Percentiles rank a stretch among this genome's conserved stretches.
Conservation (phyloP, 2,797 vertebrate genomes). For the Nyctalus aviator region DNA sequence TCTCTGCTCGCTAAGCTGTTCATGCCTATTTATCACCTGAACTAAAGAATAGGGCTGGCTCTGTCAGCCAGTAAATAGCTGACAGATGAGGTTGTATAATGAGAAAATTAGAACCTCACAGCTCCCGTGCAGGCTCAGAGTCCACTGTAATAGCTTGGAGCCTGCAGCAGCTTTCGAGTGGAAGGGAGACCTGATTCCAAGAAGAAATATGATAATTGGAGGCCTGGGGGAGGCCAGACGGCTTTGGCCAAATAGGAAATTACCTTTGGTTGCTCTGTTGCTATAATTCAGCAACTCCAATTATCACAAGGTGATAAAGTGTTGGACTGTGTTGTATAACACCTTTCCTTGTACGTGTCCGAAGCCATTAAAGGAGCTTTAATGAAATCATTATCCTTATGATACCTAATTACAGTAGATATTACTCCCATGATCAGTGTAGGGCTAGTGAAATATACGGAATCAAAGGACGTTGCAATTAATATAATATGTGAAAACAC, state of each 20-base stretch:
- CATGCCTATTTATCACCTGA: constrained; percentile 79
- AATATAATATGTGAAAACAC: background rate
- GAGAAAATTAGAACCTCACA: constrained; percentile 77
- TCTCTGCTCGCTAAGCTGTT: constrained; percentile 74
- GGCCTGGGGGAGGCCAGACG: constrained; percentile 76
- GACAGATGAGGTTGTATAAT: constrained; percentile 78
- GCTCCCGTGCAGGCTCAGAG: constrained; percentile 73
- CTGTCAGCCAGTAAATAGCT: constrained; percentile 75
- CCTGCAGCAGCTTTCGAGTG: constrained; percentile 70
- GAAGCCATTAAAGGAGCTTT: constrained; percentile 76
- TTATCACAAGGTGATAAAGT: constrained; percentile 77
- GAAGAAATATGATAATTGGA: constrained; percentile 85
- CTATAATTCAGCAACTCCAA: constrained; percentile 79
- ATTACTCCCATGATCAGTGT: constrained; percentile 61
- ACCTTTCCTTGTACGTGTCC: constrained; percentile 65
- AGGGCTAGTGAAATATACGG: constrained; percentile 58
- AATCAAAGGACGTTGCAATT: constrained; percentile 13
- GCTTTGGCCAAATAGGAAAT: constrained; percentile 84
- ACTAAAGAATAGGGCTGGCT: constrained; percentile 74
- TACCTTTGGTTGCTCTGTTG: constrained; percentile 79
- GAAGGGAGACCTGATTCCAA: constrained; percentile 76
- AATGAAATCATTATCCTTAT: constrained; percentile 84
- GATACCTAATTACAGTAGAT: constrained; percentile 73
- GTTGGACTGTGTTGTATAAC: constrained; percentile 75
- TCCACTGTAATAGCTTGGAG: constrained; percentile 68